phyloP scores from a whole-genome alignment of 2,797 vertebrate genomes.

The Mus caroli region DNA sequence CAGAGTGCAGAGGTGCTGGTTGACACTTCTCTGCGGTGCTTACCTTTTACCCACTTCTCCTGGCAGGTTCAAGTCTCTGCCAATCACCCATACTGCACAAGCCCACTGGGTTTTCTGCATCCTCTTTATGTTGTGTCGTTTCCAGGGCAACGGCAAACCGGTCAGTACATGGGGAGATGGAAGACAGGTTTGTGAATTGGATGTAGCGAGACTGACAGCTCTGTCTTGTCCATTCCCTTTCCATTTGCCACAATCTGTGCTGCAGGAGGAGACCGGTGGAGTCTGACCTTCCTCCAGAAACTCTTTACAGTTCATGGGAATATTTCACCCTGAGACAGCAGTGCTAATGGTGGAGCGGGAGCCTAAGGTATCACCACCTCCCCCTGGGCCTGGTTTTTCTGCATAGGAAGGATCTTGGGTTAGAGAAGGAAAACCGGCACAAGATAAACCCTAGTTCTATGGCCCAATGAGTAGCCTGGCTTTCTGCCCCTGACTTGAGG shows the following conservation, averaged over 20 bases:
- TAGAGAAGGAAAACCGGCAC: not conserved
- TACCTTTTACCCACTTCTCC: not conserved
- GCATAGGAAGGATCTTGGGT: not conserved
- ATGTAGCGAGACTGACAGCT: accelerated
- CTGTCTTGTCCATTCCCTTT: not conserved
- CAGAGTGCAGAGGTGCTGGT: accelerated
- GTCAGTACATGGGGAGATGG: not conserved
- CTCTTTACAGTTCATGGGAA: not conserved
- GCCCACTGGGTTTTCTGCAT: not conserved
- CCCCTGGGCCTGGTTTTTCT: not conserved
- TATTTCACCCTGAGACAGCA: not conserved
- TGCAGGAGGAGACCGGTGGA: accelerated
- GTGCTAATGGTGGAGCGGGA: not conserved
- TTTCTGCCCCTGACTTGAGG: not conserved
- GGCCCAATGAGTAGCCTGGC: not conserved
- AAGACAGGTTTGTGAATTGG: not conserved
- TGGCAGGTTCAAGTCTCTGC: not conserved
- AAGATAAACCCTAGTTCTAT: not conserved
- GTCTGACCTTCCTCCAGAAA: not conserved
- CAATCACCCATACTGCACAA: too few species aligned
- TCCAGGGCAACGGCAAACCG: not conserved
- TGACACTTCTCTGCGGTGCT: not conserved
- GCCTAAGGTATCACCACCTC: not conserved
- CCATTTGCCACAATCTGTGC: not conserved
- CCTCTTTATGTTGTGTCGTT: not conserved